A percentile compares a stretch with the other conserved stretches of the same genome.
phyloP scores from a whole-genome alignment of 2,888 invertebrate species.

The Lordiphosa andalusiaca region DNA sequence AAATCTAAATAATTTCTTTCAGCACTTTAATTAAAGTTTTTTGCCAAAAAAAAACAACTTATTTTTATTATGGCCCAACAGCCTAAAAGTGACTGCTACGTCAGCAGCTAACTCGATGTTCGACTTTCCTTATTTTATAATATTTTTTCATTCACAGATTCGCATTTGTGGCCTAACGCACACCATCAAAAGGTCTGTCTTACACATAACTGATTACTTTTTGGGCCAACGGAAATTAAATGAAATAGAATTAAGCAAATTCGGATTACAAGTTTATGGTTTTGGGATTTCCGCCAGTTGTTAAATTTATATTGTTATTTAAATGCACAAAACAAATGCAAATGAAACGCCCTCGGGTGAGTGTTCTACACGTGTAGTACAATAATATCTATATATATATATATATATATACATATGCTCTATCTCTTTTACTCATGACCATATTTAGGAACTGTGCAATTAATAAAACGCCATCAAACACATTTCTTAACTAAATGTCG shows the following conservation, averaged over 20 bases:
- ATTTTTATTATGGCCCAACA: no score
- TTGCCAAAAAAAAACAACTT: no score
- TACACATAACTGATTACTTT: constrained; percentile 5
- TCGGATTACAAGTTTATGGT: constrained; percentile 25
- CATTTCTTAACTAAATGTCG: constrained; percentile 28
- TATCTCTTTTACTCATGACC: constrained; percentile 19
- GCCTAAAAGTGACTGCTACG: no score
- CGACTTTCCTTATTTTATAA: no score
- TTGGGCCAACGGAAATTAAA: constrained; percentile 52
- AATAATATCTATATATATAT: constrained; percentile 8
- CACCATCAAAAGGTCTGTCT: neutral
- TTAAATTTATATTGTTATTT: constrained; percentile 21
- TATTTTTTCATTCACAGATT: no score
- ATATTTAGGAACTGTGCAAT: constrained; percentile 33
- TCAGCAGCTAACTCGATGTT: no score
- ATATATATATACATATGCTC: no score
- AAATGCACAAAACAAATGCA: constrained; percentile 19
- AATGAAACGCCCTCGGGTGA: constrained; percentile 34
- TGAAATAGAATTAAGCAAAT: constrained; percentile 37
- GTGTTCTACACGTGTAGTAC: constrained; percentile 6
- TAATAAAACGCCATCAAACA: constrained; percentile 29
- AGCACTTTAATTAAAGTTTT: no score
- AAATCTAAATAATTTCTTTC: no score
- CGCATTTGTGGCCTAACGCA: constrained; percentile 2
- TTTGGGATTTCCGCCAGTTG: constrained; percentile 27